Evolutionary conservation across 2,113 vertebrate genomes (phyloP).

Genomic region (Ciconia maguari): DNA sequence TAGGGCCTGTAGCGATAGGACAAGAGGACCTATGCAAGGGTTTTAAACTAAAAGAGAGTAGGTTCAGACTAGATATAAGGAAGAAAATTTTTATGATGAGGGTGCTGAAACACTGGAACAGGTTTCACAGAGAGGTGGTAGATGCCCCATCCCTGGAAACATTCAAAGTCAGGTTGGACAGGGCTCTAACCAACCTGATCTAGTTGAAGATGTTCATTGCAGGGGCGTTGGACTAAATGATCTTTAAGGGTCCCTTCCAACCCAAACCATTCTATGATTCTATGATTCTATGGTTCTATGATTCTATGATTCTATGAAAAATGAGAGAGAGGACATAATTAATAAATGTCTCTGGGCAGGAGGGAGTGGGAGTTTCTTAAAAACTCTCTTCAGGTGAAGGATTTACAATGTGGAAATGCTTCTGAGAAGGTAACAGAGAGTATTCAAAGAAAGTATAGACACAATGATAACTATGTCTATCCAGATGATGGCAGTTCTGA

Average conservation of each 20-base stretch:
- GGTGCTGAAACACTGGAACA: not conserved
- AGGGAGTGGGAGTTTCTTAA: not conserved
- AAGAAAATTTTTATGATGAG: not conserved
- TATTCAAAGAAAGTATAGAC: not conserved
- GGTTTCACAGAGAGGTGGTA: not conserved
- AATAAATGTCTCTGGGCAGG: not conserved
- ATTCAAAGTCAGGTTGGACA: rapidly evolving
- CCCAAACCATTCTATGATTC: not conserved
- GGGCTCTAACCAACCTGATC: not conserved
- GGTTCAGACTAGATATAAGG: not conserved
- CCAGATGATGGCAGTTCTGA: not conserved
- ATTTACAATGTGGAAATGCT: not conserved
- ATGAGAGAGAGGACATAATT: not conserved
- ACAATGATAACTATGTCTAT: not conserved
- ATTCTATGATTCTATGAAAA: not conserved
- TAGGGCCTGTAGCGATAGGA: not conserved
- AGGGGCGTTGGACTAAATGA: rapidly evolving
- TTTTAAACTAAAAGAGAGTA: not conserved
- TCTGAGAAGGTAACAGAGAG: not conserved
- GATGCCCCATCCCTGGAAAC: not conserved
- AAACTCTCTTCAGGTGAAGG: not conserved
- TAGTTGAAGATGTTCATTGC: not conserved
- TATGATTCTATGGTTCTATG: rapidly evolving
- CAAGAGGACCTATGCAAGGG: too few species aligned
- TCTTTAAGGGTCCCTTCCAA: not conserved